Evolutionary conservation across 1,140 invertebrate genomes (phyloP).

Genomic region (Drosophila seguyi): DNA sequence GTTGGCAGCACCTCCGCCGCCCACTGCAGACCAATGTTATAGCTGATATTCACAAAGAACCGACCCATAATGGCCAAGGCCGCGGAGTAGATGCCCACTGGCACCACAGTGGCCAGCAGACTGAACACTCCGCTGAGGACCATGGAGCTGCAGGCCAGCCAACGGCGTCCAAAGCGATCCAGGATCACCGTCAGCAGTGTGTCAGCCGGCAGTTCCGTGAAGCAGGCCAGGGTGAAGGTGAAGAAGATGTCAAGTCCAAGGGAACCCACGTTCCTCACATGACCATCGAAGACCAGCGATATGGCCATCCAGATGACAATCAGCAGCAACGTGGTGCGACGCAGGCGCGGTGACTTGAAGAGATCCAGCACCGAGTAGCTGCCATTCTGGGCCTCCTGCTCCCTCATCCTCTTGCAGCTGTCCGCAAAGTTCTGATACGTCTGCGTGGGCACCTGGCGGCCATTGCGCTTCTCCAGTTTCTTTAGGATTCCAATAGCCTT

Average conservation of each 20-base stretch:
- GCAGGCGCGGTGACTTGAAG: conserved; percentile 90
- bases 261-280: conserved; percentile 93
- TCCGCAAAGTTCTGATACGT: conserved; percentile 90
- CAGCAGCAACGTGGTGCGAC: conserved; percentile 90
- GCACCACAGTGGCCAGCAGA: conserved; percentile 90
- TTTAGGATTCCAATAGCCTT: conserved; percentile 91
- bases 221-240: conserved; percentile 93
- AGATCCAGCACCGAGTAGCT: conserved; percentile 92
- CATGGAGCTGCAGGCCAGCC: conserved; percentile 93
- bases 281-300: conserved; percentile 94
- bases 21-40: conserved; percentile 95
- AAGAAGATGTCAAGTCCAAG: conserved; percentile 92
- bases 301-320: conserved; percentile 95
- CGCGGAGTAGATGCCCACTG: conserved; percentile 89
- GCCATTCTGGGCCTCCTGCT: conserved; percentile 89
- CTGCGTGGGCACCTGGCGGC: conserved; percentile 89
- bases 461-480: conserved; percentile 92
- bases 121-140: conserved; percentile 93
- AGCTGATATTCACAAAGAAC: conserved; percentile 94
- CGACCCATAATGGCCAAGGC: conserved; percentile 92
- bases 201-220: conserved; percentile 91
- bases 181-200: conserved; percentile 92
- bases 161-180: conserved; percentile 93
- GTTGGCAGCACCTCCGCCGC: conserved; percentile 94
- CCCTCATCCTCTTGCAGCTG: conserved; percentile 84